phyloP scores from a whole-genome alignment of 2,113 vertebrate species.

The Willisornis vidua region DNA sequence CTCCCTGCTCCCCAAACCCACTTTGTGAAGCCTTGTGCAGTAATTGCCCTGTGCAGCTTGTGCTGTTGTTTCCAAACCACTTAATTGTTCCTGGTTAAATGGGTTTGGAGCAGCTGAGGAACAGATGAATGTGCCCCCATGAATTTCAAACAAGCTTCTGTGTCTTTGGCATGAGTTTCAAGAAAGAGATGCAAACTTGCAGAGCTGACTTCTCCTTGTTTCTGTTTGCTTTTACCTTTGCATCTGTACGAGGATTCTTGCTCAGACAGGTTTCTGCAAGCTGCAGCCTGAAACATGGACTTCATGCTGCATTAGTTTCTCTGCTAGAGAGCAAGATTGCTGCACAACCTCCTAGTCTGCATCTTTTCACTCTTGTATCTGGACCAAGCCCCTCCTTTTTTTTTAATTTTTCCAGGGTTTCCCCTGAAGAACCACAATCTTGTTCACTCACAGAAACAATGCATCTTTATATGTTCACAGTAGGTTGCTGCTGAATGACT shows the following conservation, averaged over 20 bases:
- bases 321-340: not conserved
- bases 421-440: not conserved
- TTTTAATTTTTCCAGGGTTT: not conserved
- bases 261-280: not conserved
- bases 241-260: not conserved
- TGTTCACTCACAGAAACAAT: not conserved
- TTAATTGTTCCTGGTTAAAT: constrained; percentile 48
- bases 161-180: not conserved
- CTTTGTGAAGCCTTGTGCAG: not conserved
- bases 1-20: not conserved
- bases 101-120: constrained; percentile 38
- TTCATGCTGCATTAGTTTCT: not conserved
- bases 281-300: not conserved
- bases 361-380: not conserved
- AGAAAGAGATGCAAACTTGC: not conserved
- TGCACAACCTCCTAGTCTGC: not conserved
- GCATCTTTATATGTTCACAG: not conserved
- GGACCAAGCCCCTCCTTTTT: not conserved
- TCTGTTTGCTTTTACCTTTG: not conserved
- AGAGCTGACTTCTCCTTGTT: not conserved
- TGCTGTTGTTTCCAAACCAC: not conserved
- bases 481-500: not conserved
- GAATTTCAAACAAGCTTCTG: constrained; percentile 55
- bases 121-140: constrained; percentile 3
- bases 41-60: not conserved